Conservation (phyloP, 2,888 invertebrate genomes). For the Parnassius apollo region DNA sequence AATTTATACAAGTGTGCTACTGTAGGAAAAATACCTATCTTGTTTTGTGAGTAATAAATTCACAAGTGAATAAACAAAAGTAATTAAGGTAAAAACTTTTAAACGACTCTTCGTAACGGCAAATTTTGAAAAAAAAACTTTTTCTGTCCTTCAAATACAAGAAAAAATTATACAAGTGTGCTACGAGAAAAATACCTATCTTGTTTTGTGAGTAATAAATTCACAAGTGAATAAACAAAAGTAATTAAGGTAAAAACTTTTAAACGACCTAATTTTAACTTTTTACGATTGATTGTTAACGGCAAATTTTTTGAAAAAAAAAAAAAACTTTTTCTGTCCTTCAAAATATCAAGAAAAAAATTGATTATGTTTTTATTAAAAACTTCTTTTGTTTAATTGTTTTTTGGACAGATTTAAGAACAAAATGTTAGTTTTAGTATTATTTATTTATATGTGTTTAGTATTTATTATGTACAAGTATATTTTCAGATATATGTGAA, state of each 20-base stretch:
- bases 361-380: neutral
- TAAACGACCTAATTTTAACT: neutral
- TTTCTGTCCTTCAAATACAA: neutral
- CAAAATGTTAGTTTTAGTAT: neutral
- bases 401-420: neutral
- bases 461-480: too few relatives aligned
- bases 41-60: neutral
- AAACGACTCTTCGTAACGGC: neutral
- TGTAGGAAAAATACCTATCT: neutral
- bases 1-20: too few relatives aligned
- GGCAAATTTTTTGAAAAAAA: too few relatives aligned
- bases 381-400: neutral
- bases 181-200: neutral
- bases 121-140: neutral
- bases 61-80: neutral
- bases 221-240: neutral
- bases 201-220: neutral
- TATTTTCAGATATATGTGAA: too few relatives aligned
- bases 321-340: neutral
- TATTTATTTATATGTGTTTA: too few relatives aligned
- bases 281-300: too few relatives aligned
- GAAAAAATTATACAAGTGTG: too few relatives aligned
- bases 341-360: neutral
- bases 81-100: conserved; percentile 19
- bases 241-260: conserved; percentile 19